A percentile compares a stretch with the other conserved stretches of the same genome.
These are phyloP conservation scores for Vanessa cardui DNA, from an alignment of 2,888 invertebrate species.

Conservation along the genomic window DNA sequence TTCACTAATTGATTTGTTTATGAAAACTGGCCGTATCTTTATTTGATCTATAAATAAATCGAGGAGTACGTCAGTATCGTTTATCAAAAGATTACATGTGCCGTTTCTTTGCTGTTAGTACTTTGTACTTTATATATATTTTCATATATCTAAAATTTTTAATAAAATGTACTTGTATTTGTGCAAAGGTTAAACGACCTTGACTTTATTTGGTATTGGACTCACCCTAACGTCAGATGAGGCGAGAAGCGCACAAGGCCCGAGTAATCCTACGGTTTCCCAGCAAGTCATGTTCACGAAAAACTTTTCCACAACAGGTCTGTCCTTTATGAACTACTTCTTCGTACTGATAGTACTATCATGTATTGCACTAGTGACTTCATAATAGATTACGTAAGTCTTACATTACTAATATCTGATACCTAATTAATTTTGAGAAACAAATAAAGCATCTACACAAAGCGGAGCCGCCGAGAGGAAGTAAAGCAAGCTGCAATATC, in stretches of 20 bases:
- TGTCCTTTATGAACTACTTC: slow-evolving; percentile 52
- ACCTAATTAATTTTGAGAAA: slow-evolving; percentile 55
- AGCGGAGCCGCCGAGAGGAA: slow-evolving; percentile 63
- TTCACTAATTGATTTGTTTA: slow-evolving; percentile 45
- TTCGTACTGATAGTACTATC: slow-evolving; percentile 58
- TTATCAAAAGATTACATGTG: neutral
- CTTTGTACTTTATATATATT: slow-evolving; percentile 14
- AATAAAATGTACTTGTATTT: slow-evolving; percentile 16
- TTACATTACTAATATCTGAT: slow-evolving; percentile 50
- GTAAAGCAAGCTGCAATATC: slow-evolving; percentile 74
- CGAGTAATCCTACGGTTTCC: slow-evolving; percentile 80
- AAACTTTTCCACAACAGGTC: slow-evolving; percentile 52
- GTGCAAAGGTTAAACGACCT: slow-evolving; percentile 39
- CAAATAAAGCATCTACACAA: slow-evolving; percentile 72
- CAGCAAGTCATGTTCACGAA: slow-evolving; percentile 78
- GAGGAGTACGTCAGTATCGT: neutral
- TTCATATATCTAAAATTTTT: slow-evolving; percentile 17
- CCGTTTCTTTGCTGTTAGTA: neutral
- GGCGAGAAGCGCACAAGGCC: slow-evolving; percentile 79
- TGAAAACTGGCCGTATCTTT: slow-evolving; percentile 30
- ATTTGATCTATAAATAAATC: slow-evolving; percentile 24
- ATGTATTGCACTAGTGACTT: slow-evolving; percentile 66
- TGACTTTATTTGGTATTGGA: slow-evolving; percentile 47
- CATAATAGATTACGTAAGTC: slow-evolving; percentile 71
- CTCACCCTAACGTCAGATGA: slow-evolving; percentile 79